Evolutionary conservation across 2,888 invertebrate species (phyloP), one percentile per base, ranked within the genome.

Genomic region (Caenorhabditis sp.): DNA sequence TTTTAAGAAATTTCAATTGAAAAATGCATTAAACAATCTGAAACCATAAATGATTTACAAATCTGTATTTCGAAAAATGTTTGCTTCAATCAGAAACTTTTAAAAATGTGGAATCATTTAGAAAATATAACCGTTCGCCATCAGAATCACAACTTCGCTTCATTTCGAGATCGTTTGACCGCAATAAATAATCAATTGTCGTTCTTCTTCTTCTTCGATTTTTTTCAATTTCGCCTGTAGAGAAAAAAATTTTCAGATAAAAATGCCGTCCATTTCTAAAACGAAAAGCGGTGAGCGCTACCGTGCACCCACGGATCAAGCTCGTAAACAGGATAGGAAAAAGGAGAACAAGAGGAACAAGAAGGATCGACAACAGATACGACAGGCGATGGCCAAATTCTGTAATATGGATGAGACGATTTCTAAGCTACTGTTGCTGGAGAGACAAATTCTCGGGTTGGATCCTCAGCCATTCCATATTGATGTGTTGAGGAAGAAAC

Each of bases 241-340:
- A n/a, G n/a, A n/a, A 22, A 51, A 51, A 51, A n/a, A n/a, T 51
- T 51, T 22, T 19, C 16, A 22, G 5, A 54, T 26, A 54, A 73
- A 63, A 22, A 87, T 87, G 87, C 84, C 82, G 19, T 82, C 86
- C 2, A 79, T 82, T 1, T 58, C 70, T 8, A 87, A 87, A 75
- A 87, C 87, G 12, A 87, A 87, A 73, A 84, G 85, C 70, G 87
- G 87, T 19, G 86, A 82, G 68, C 79, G 80, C 44, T 87, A 68
- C 56, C 80, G 87, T n/a, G 87, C 87, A 28, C 87, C 87, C 19
- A 86, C 86, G 8, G 87, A 87, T 80, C 86, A 86, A 83, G 86
- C 86, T 56, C 80, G 88, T 22, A 88, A 88, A 74, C 54, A 44
- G 22, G 88, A 88, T 12, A 75, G 88, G 28, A 77, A 80, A 35